A percentile compares a stretch with the other conserved stretches of the same genome.
Evolutionary conservation across 1,140 invertebrate species (phyloP).

Genomic region (Chrysoperla carnea): DNA sequence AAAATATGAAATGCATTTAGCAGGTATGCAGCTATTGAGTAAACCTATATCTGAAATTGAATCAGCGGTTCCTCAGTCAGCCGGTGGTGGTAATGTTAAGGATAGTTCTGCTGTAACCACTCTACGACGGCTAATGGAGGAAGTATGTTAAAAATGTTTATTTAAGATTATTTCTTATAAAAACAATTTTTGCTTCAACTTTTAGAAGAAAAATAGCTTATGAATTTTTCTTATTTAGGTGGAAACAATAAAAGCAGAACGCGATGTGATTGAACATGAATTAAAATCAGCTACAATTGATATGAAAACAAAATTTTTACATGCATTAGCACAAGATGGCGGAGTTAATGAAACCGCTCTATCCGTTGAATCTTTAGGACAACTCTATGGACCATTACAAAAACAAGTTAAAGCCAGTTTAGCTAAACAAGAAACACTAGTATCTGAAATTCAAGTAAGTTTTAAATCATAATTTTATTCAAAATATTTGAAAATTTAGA

Average conservation of each 20-base stretch:
- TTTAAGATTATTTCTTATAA: neutral
- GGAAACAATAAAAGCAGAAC: constrained; percentile 72
- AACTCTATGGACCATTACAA: constrained; percentile 65
- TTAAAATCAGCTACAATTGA: constrained; percentile 70
- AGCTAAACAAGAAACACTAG: constrained; percentile 56
- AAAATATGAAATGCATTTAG: constrained; percentile 66
- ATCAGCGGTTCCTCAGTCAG: constrained; percentile 39
- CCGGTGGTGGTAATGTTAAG: constrained; percentile 27
- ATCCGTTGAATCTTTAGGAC: constrained; percentile 56
- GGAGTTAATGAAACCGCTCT: constrained; percentile 73
- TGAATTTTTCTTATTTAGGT: constrained; percentile 30
- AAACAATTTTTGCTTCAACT: too few species aligned
- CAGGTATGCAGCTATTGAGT: constrained; percentile 70
- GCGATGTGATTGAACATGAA: constrained; percentile 76
- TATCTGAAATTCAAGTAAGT: constrained; percentile 55
- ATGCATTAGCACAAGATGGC: constrained; percentile 65
- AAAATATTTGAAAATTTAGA: too few species aligned
- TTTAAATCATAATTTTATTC: constrained; percentile 3
- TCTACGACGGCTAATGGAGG: constrained; percentile 65
- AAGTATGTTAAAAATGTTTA: constrained; percentile 23
- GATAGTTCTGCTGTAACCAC: constrained; percentile 42
- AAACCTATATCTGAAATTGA: constrained; percentile 45
- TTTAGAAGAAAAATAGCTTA: too few species aligned
- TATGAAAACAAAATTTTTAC: constrained; percentile 69
- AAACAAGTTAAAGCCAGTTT: constrained; percentile 62